phyloP scores from a whole-genome alignment of 2,113 vertebrate genomes.

The Tetraodon nigroviridis region DNA sequence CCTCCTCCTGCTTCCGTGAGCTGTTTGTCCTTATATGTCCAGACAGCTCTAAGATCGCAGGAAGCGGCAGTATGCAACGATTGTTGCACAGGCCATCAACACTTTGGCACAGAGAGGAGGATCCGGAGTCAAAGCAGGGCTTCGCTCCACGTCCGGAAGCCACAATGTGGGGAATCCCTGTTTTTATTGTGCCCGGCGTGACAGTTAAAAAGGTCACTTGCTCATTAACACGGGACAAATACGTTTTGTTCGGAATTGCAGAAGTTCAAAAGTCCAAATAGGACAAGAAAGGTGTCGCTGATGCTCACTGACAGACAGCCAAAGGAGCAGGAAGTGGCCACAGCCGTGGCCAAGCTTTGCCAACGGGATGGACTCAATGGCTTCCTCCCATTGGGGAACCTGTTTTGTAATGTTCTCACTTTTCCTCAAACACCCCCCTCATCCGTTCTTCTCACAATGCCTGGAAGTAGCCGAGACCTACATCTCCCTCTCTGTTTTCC shows the following conservation, averaged over 20 bases:
- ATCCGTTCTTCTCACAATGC: constrained; percentile 78
- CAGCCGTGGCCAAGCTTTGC: constrained; percentile 47
- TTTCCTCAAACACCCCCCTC: constrained; percentile 69
- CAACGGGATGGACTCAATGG: constrained; percentile 66
- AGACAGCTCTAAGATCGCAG: constrained; percentile 50
- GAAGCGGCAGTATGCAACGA: constrained; percentile 57
- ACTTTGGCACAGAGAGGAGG: constrained; percentile 39
- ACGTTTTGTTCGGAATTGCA: not conserved
- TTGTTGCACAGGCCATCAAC: constrained; percentile 58
- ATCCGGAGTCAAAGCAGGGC: constrained; percentile 43
- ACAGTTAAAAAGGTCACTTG: not conserved
- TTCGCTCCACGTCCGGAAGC: constrained; percentile 44
- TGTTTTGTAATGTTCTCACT: constrained; percentile 78
- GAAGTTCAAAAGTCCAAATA: not conserved
- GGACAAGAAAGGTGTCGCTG: not conserved
- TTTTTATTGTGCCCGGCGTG: constrained; percentile 13
- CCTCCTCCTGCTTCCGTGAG: constrained; percentile 27
- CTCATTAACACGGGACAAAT: not conserved
- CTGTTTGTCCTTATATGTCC: constrained; percentile 74
- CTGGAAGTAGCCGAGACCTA: constrained; percentile 75
- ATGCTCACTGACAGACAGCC: constrained; percentile 30
- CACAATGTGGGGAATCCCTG: constrained; percentile 28
- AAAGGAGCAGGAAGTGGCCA: constrained; percentile 48
- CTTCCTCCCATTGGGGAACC: constrained; percentile 74
- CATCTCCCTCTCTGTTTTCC: constrained; percentile 71